Evolutionary conservation across 2,797 vertebrate genomes (phyloP).

Genomic region (Mormyrus hasselquistii): DNA sequence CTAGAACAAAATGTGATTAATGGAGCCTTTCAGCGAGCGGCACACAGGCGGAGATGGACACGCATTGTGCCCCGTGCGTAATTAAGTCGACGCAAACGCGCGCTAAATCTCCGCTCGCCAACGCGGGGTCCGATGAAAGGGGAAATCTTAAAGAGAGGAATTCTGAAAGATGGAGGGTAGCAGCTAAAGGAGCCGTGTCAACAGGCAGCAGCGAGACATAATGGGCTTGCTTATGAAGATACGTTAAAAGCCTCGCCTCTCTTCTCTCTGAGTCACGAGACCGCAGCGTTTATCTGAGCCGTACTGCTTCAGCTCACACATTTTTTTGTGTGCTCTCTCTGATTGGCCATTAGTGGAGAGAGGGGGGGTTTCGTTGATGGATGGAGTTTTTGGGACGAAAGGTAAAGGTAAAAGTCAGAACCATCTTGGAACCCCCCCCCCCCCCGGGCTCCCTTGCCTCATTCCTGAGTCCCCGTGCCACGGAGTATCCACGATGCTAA

Average conservation of each 20-base stretch:
- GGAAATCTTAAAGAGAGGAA: constrained; percentile 35
- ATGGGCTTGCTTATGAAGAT: background rate
- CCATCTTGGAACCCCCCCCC: constrained; percentile 46
- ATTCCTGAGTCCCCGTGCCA: constrained; percentile 50
- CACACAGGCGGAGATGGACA: constrained; percentile 38
- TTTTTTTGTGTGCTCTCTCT: background rate
- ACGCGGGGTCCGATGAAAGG: constrained; percentile 41
- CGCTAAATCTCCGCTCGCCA: constrained; percentile 34
- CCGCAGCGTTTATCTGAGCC: background rate
- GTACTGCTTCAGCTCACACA: background rate
- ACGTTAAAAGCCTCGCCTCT: background rate
- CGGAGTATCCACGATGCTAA: constrained; percentile 4
- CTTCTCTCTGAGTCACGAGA: background rate
- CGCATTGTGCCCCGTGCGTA: constrained; percentile 53
- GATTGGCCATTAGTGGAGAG: constrained; percentile 24
- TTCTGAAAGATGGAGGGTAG: background rate
- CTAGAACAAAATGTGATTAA: constrained; percentile 25
- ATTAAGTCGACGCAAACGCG: background rate
- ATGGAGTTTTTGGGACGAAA: constrained; percentile 46
- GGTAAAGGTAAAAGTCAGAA: constrained; percentile 57
- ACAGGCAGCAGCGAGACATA: background rate
- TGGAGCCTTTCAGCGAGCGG: constrained; percentile 32
- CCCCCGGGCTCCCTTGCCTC: constrained; percentile 44
- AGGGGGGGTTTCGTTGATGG: constrained; percentile 36
- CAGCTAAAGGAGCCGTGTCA: background rate